These are phyloP conservation scores for Corythornis vintsioides DNA, from an alignment of 2,113 vertebrate species.

Conservation along the genomic window DNA sequence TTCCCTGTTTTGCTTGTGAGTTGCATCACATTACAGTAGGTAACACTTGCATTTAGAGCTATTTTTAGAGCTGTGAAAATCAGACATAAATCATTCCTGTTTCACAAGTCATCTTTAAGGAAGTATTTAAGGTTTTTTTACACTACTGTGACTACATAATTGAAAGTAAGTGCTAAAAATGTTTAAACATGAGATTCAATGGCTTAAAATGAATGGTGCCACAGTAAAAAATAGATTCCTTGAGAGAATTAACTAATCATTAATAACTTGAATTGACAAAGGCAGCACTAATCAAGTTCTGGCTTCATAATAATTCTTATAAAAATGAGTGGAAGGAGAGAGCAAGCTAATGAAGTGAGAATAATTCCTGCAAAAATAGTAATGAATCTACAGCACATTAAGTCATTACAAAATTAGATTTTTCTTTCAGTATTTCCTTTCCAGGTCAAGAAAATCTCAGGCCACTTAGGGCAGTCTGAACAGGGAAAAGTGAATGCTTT, in stretches of 20 bases:
- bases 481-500: neutral
- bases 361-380: slow-evolving; percentile 64
- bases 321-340: slow-evolving; percentile 33
- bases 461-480: neutral
- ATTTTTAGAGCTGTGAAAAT: slow-evolving; percentile 64
- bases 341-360: slow-evolving; percentile 63
- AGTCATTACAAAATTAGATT: slow-evolving; percentile 1
- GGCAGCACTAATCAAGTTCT: slow-evolving; percentile 64
- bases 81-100: slow-evolving; percentile 57
- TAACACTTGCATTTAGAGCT: neutral
- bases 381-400: slow-evolving; percentile 55
- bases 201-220: slow-evolving; percentile 62
- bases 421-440: slow-evolving; percentile 45
- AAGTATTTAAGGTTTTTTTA: slow-evolving; percentile 57
- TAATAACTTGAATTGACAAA: slow-evolving; percentile 75
- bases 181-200: slow-evolving; percentile 71
- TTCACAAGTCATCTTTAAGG: slow-evolving; percentile 61
- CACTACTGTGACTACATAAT: slow-evolving; percentile 54
- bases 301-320: slow-evolving; percentile 54
- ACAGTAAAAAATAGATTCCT: slow-evolving; percentile 69
- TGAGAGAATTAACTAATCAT: slow-evolving; percentile 69
- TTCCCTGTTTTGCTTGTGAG: neutral
- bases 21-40: neutral
- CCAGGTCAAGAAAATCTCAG: slow-evolving; percentile 14
- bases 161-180: slow-evolving; percentile 68